These are phyloP conservation scores for Mimas tiliae DNA, from an alignment of 2,888 invertebrate genomes.

Conservation along the genomic window DNA sequence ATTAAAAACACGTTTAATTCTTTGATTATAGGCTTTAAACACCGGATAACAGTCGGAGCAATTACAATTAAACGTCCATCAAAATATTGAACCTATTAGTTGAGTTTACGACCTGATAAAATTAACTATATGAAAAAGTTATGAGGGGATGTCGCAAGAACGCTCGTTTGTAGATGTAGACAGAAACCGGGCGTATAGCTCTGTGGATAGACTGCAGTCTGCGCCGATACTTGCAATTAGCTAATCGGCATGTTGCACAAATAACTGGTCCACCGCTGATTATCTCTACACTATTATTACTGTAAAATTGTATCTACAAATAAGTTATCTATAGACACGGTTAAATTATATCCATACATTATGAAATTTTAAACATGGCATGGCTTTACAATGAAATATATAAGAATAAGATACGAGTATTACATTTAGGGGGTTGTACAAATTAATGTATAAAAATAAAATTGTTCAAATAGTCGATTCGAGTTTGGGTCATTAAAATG, in stretches of 20 bases:
- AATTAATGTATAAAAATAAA: too few relatives aligned
- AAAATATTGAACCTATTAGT: not conserved
- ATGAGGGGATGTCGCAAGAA: constrained; percentile 27
- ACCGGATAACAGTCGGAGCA: not conserved
- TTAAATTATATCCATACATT: not conserved
- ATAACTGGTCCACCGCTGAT: constrained; percentile 40
- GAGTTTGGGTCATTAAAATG: too few relatives aligned
- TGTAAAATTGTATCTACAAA: constrained; percentile 45
- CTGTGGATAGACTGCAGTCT: constrained; percentile 36
- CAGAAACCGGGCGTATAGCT: constrained; percentile 21
- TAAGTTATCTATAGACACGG: constrained; percentile 29
- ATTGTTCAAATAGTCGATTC: too few relatives aligned
- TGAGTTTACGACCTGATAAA: constrained; percentile 4
- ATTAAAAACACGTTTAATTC: not conserved
- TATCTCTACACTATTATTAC: constrained; percentile 42
- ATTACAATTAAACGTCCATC: not conserved
- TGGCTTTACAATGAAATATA: too few relatives aligned
- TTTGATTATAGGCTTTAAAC: not conserved
- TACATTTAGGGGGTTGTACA: too few relatives aligned
- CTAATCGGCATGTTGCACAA: constrained; percentile 58
- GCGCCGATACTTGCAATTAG: constrained; percentile 50
- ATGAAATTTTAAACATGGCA: too few relatives aligned
- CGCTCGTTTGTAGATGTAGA: constrained; percentile 15
- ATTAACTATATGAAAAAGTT: constrained; percentile 13
- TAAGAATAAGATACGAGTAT: too few relatives aligned